Conservation (phyloP, 2,888 invertebrate species). For the Slavum lentiscoides region DNA sequence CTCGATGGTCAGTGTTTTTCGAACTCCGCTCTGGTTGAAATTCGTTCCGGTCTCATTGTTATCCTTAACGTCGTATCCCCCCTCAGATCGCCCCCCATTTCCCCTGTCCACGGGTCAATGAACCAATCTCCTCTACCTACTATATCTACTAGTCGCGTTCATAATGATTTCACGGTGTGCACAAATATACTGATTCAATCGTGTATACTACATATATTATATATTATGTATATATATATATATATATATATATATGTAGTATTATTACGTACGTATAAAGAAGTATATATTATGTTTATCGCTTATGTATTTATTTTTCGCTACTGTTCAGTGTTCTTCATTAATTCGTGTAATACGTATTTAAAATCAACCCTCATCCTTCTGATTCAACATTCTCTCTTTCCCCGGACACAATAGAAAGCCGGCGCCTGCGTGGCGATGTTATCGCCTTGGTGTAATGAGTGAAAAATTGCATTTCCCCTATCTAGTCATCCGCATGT, state of each 20-base stretch:
- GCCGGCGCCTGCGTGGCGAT: conserved; percentile 34
- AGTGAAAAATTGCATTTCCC: conserved; percentile 51
- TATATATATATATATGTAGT: too few species aligned
- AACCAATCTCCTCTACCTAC: conserved; percentile 27
- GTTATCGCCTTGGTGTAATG: conserved; percentile 51
- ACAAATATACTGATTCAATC: conserved; percentile 41
- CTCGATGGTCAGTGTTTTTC: conserved; percentile 44
- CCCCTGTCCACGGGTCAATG: conserved; percentile 43
- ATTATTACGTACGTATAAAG: not conserved
- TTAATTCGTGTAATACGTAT: conserved; percentile 23
- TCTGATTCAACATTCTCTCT: not conserved
- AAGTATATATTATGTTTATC: not conserved
- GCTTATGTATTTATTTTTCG: conserved; percentile 14
- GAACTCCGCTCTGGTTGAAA: conserved; percentile 31
- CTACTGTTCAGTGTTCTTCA: conserved; percentile 26
- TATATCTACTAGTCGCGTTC: conserved; percentile 20
- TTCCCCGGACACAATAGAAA: conserved; percentile 8
- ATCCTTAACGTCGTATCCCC: conserved; percentile 41
- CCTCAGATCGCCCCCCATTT: conserved; percentile 23
- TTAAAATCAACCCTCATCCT: conserved; percentile 29
- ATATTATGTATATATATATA: not conserved
- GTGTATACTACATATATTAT: not conserved
- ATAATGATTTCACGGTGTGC: conserved; percentile 53
- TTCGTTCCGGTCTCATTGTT: conserved; percentile 52
- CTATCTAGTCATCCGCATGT: not conserved